Conservation (phyloP, 2,113 vertebrate genomes). For the Ceyx melanurus region DNA sequence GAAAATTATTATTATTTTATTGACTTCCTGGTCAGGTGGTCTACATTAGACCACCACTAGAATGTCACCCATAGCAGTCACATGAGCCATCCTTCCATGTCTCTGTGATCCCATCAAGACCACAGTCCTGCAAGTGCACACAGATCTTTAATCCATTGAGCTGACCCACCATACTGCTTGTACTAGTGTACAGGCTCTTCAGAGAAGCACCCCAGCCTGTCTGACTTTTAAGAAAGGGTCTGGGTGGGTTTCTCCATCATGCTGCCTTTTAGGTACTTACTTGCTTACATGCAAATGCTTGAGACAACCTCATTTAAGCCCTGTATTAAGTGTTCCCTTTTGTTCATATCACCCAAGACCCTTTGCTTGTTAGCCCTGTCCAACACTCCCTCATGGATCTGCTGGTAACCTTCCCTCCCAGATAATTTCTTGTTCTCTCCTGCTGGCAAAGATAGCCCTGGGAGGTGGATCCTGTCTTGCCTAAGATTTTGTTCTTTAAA, state of each 20-base stretch:
- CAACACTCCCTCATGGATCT: background rate
- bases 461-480: background rate
- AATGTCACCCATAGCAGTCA: background rate
- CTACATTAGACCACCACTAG: background rate
- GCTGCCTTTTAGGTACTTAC: background rate
- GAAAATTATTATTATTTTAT: background rate
- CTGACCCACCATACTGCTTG: background rate
- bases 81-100: rapidly evolving
- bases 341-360: background rate
- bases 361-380: background rate
- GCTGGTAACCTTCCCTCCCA: background rate
- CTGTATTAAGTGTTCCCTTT: background rate
- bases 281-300: background rate
- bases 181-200: rapidly evolving
- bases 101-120: background rate
- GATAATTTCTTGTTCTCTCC: background rate
- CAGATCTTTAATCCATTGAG: background rate
- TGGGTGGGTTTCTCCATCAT: background rate
- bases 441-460: background rate
- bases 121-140: background rate
- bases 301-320: background rate
- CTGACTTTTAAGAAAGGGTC: background rate
- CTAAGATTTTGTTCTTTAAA: background rate
- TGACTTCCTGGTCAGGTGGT: background rate
- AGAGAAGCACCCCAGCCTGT: background rate